Base-by-base conservation (phyloP, 2,888 invertebrate species). In the Rhagonycha fulva region DNA sequence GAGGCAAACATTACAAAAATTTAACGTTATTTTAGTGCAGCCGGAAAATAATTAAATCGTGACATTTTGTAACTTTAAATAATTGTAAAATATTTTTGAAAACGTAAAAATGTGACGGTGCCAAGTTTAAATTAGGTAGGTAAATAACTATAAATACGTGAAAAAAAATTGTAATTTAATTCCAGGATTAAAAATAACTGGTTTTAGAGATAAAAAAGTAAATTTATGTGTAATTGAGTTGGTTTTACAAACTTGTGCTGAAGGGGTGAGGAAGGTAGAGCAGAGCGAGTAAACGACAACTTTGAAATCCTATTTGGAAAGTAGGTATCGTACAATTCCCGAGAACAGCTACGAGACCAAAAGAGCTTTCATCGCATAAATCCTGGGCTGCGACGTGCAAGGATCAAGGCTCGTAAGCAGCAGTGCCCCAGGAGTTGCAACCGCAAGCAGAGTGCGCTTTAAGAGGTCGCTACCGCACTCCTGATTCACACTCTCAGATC, bases 401-500 rank as follows among this genome's bases (percentile, higher is more conserved):
- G 76, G 78, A 78, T 73, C 76, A 69, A 70, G 78, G 78, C 73
- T 78, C 78, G 76, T 78, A 74, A 78, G 78, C 75, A 75, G 71
- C 71, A 60, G 76, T 76, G 78, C 78, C 78, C 76, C 76, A 78
- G 78, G 78, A 78, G 75, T 78, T 75, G 78, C 76, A 76, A 87
- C 87, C 87, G 84, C 87, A 87, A 86, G 85, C 85, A 83, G 85
- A 85, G 85, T 83, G 85, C 83, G 82, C 82, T 78, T 72, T 82
- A 84, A 84, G 84, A 85, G 84, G 84, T 82, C 85, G 82, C 81
- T 82, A 82, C 84, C 82, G 81, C 87, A 84, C 84, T 84, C 80
- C 85, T 84, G 84, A 84, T 85, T 84, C 85, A 83, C 83, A 84
- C 86, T 85, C 86, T 84, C 85, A 85, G 85, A 85, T 83, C 86